Conservation (phyloP, 2,888 invertebrate species). For the Carcina quercana region DNA sequence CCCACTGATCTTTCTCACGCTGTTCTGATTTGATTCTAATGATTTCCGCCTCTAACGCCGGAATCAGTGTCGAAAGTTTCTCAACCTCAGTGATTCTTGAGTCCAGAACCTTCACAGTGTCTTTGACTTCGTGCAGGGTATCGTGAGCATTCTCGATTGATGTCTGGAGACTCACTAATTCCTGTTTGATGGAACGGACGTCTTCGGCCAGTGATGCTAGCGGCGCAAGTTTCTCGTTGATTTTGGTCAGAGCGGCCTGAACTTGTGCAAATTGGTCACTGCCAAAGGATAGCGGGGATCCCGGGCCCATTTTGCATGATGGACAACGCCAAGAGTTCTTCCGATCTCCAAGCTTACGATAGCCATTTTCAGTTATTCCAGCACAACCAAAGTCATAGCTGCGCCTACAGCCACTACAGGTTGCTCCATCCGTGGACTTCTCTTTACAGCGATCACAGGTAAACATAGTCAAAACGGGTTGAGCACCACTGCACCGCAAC, state of each 20-base stretch:
- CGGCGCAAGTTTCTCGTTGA: conserved; percentile 1
- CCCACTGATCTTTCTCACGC: conserved; percentile 2
- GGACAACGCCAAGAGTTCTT: conserved; percentile 4
- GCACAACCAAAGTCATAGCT: conserved; percentile 6
- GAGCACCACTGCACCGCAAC: too few species aligned
- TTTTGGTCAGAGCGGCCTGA: background rate
- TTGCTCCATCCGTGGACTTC: background rate
- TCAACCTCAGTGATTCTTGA: conserved; percentile 1
- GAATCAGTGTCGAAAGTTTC: background rate
- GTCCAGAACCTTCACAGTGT: conserved; percentile 3
- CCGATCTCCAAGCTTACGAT: conserved; percentile 6
- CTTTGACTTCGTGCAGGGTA: background rate
- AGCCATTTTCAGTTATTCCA: conserved; percentile 4
- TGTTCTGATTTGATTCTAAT: background rate
- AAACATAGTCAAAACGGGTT: too few species aligned
- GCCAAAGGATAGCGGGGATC: background rate
- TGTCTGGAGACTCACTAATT: background rate
- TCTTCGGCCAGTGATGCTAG: background rate
- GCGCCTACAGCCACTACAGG: conserved; percentile 3
- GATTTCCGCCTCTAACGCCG: background rate
- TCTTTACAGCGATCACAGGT: conserved; percentile 2
- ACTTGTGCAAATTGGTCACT: background rate
- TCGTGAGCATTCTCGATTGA: conserved; percentile 5
- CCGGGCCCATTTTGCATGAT: conserved; percentile 1
- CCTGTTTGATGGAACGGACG: conserved; percentile 2